Conservation (phyloP, 2,888 invertebrate genomes). For the Clepsis dumicolana region DNA sequence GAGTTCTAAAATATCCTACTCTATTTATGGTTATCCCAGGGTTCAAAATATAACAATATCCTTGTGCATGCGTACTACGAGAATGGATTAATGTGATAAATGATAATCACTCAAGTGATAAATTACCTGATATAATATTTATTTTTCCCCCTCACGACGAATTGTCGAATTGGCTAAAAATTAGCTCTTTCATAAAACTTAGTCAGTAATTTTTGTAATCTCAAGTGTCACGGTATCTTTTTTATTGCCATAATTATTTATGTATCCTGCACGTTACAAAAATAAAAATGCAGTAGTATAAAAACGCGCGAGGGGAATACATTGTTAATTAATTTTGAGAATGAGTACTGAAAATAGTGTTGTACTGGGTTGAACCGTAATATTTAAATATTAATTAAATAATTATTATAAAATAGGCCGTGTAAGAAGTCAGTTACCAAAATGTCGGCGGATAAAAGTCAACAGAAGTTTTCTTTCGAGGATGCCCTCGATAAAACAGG, state of each 20-base stretch:
- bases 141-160: neutral
- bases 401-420: neutral
- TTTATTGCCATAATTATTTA: neutral
- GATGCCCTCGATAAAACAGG: conserved; percentile 29
- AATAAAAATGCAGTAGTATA: neutral
- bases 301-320: neutral
- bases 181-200: conserved; percentile 5
- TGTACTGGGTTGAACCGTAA: neutral
- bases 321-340: neutral
- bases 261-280: neutral
- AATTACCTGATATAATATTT: neutral
- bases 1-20: neutral
- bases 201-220: neutral
- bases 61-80: neutral
- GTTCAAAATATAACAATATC: neutral
- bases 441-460: conserved; percentile 8
- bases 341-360: neutral
- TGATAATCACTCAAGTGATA: neutral
- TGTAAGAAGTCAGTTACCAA: neutral
- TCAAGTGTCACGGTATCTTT: neutral
- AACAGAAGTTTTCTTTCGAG: conserved; percentile 21
- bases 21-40: neutral
- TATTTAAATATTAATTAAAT: neutral
- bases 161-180: neutral
- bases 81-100: neutral